Conservation (phyloP, 2,797 vertebrate species). For the Chaenodraco wilsoni region DNA sequence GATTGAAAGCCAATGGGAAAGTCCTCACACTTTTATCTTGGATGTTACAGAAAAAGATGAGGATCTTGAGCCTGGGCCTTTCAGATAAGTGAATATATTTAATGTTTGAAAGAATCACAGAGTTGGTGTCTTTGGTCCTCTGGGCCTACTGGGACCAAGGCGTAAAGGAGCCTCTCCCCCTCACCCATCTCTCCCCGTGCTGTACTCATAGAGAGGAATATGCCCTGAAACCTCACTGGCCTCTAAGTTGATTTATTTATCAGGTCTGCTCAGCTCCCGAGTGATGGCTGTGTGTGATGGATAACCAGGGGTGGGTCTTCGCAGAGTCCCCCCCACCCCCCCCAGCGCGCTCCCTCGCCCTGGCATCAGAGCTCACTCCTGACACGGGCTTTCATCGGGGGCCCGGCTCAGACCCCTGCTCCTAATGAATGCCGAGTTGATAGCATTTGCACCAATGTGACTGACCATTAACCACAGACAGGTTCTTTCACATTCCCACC, state of each 20-base stretch:
- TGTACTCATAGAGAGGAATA: conserved; percentile 82
- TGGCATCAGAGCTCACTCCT: conserved; percentile 77
- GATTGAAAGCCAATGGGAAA: conserved; percentile 88
- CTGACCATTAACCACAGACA: conserved; percentile 62
- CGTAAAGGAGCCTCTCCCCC: conserved; percentile 68
- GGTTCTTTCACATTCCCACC: conserved; percentile 49
- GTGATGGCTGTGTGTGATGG: conserved; percentile 81
- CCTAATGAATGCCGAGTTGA: conserved; percentile 72
- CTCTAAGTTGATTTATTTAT: conserved; percentile 90
- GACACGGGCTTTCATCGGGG: conserved; percentile 79
- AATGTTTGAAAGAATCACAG: conserved; percentile 88
- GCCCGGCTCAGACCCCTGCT: conserved; percentile 56
- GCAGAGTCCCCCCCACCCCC: conserved; percentile 42
- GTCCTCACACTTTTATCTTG: conserved; percentile 85
- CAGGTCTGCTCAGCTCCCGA: conserved; percentile 81
- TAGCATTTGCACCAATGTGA: conserved; percentile 44
- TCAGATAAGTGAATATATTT: conserved; percentile 88
- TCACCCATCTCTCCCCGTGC: conserved; percentile 62
- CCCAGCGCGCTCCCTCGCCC: conserved; percentile 44
- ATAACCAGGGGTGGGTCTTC: conserved; percentile 83
- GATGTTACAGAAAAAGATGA: conserved; percentile 84
- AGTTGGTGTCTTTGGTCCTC: conserved; percentile 85
- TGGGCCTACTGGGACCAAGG: conserved; percentile 80
- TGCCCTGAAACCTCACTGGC: conserved; percentile 83
- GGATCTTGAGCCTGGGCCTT: conserved; percentile 83